Base-by-base conservation (phyloP, 2,888 invertebrate genomes). In the Leucoptera coffeella region DNA sequence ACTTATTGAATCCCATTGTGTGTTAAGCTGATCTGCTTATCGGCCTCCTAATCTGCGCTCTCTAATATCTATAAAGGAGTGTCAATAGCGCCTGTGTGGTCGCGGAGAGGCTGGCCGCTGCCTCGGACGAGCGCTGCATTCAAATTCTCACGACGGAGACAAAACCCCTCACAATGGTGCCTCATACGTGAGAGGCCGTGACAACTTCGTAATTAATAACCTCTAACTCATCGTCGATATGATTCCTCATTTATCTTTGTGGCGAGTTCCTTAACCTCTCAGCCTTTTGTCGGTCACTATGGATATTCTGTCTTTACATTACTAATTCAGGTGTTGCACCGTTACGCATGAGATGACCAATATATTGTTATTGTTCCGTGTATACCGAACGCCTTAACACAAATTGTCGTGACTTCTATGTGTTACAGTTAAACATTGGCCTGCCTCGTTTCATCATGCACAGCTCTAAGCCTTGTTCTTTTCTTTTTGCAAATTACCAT, bases 201-300 rank as follows among this genome's bases (percentile, higher is more conserved):
- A 60, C 67, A 58, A 49, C 60, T 60, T 55, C 56, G 62, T 67
- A 67, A 67, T 67, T 69, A 69, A 69, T 69, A 65, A 61, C 67
- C 58, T 56, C 53, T 51, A 56, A 52, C 51, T 60, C 61, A 65
- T 67, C 60, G 50, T 56, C 57, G 59, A 67, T 69, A 67, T 64
- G 60, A 67, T 67, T 62, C 62, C 55, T 36, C 62, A 65, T 67
- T 64, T 64, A 67, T 65, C 64, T 60, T 46, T 39, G 40, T 33
- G 29, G 36, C 30, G 46, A 58, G 67, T 58, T 65, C 58, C 54
- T 64, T 62, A 50, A 65, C 62, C 64, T 56, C 49, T 28, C 29
- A 42, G 38, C 31, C 59, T 57, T 54, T 65, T 69, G 67, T 67
- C 51, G 51, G 50, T 31, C 35, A 35, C 39, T 46, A 57, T 17